Evolutionary conservation across 2,797 vertebrate genomes (phyloP), one percentile per base, ranked within the genome.

Genomic region (Pseudochirops corinnae): DNA sequence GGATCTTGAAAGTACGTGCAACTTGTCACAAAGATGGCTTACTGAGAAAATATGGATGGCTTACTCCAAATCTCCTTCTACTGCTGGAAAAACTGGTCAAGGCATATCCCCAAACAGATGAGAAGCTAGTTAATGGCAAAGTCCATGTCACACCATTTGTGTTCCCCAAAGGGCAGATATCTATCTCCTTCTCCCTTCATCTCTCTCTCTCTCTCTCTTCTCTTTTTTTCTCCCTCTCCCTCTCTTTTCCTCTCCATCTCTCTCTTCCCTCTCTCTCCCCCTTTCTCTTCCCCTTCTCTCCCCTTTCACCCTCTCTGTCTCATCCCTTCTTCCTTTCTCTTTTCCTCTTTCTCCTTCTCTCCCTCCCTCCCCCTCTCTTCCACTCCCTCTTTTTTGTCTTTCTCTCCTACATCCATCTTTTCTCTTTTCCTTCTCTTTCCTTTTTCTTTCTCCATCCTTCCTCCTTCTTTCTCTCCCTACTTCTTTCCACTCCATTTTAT

Each of bases 171-270:
- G 14, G 12, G 13, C 57, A 82, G n/a, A 21, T 82, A 7, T 46
- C 6, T 82, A 5, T 46, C 6, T 46, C 7, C 14, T 7, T 82
- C 18, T 82, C 21, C 21, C 39, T 46, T 82, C 21, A 7, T 12
- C 12, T 14, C 10, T 33, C 26, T 31, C 16, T n/a, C 14, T 74
- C 16, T 74, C 62, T n/a, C 1, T 39, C n/a, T 74, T 6, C n/a
- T 39, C 1, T 24, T n/a, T 3, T 33, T 29, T 62, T 29, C 11
- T 0, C 33, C 12, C 33, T n/a, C 4, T 21, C 10, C 18, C 60
- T 33, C 13, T n/a, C 60, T 21, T 1, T 28, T 1, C 1, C 33
- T 1, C 1, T 18, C 1, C 14, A 5, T 14, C 12, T n/a, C 14
- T 13, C 2, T 4, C 0, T 33, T n/a, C 5, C 5, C 18, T 18